Conservation (phyloP, 2,797 vertebrate species). For the Nothura maculosa region DNA sequence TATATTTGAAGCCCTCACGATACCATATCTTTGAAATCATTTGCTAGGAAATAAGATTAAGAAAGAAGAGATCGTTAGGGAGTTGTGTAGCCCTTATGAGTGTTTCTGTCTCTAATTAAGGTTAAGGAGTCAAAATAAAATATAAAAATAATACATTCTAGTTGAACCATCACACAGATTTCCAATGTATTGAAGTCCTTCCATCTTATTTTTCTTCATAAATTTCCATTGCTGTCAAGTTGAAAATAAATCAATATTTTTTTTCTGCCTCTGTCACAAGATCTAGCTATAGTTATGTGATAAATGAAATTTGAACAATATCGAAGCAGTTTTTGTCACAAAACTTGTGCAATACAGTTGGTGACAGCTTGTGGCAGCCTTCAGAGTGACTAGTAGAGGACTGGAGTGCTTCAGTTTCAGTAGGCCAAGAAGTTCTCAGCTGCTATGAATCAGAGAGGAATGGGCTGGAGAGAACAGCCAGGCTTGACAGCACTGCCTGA, state of each 20-base stretch:
- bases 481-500: background rate
- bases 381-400: background rate
- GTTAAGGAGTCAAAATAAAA: background rate
- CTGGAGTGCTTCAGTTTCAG: background rate
- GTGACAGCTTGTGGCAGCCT: background rate
- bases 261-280: background rate
- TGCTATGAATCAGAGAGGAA: background rate
- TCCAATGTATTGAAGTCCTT: background rate
- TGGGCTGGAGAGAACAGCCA: background rate
- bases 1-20: background rate
- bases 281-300: background rate
- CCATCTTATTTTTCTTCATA: background rate
- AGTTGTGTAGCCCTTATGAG: background rate
- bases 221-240: background rate
- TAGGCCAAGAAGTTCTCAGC: background rate
- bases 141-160: background rate
- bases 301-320: background rate
- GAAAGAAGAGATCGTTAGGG: fast-evolving
- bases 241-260: background rate
- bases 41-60: background rate
- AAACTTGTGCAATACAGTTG: background rate
- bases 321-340: background rate
- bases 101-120: background rate
- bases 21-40: background rate
- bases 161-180: background rate